These are phyloP conservation scores for Mamestra brassicae DNA, from an alignment of 2,888 invertebrate genomes.

Conservation along the genomic window DNA sequence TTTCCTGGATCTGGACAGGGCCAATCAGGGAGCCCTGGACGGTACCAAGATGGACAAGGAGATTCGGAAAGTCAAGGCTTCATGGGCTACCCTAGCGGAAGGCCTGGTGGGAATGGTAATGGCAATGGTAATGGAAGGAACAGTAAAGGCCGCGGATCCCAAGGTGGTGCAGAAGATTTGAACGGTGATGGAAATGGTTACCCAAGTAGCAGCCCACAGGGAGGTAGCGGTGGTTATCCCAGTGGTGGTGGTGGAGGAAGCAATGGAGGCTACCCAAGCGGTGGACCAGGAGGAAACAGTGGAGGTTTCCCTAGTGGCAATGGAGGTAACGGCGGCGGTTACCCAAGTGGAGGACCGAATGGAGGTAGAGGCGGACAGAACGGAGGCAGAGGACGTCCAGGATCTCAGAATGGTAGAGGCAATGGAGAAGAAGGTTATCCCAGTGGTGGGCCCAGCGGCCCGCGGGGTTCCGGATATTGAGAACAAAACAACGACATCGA, in stretches of 20 bases:
- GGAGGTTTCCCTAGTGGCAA: constrained; percentile 31
- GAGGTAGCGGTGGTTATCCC: constrained; percentile 57
- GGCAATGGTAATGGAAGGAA: constrained; percentile 58
- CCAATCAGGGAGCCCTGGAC: constrained; percentile 54
- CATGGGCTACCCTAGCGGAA: constrained; percentile 72
- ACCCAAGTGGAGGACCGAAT: constrained; percentile 70
- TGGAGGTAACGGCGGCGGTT: constrained; percentile 56
- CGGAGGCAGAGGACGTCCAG: constrained; percentile 67
- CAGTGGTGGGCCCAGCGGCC: constrained; percentile 84
- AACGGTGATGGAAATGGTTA: constrained; percentile 58
- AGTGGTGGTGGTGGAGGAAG: constrained; percentile 60
- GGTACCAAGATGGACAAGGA: constrained; percentile 68
- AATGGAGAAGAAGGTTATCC: constrained; percentile 82
- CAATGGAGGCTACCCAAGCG: constrained; percentile 47
- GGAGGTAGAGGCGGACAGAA: constrained; percentile 67
- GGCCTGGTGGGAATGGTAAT: constrained; percentile 65
- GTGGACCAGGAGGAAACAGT: constrained; percentile 46
- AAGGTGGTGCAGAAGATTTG: constrained; percentile 47
- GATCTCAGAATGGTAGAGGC: constrained; percentile 60
- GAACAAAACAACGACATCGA: constrained; percentile 32
- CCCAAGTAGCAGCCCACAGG: constrained; percentile 54
- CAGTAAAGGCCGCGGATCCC: constrained; percentile 31
- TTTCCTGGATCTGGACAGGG: constrained; percentile 68
- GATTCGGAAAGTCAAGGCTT: constrained; percentile 59
- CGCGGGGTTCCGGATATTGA: constrained; percentile 86